Evolutionary conservation across 1,140 invertebrate genomes (phyloP), one percentile per base, ranked within the genome.

Genomic region (Pararge aegeria): DNA sequence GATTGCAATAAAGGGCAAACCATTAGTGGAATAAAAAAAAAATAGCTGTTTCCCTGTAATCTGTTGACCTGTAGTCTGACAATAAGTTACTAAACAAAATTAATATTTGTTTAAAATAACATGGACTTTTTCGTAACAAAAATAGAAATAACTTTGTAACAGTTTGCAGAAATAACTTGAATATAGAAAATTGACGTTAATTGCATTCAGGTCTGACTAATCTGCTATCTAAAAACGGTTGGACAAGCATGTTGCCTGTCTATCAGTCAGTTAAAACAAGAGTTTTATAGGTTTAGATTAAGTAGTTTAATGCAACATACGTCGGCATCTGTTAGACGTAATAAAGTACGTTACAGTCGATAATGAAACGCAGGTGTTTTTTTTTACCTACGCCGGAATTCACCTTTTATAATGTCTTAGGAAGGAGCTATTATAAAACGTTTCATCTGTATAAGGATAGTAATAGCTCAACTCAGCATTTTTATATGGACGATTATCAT

Each of bases 381-480:
- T 52, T 29, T 13, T 38, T 49, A 49, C 21, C 16, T 13, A 21
- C 37, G 10, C 19, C 21, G 13, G 16, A 20, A 52, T 20, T 37
- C 21, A n/a, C 6, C 12, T 16, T 38, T 19, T 52, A 20, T 21
- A 52, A 40, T 4, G 34, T 30, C 21, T n/a, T 5, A 24, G 30
- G 12, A 34, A 51, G 30, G 7, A 9, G 2, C 5, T 13, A 40
- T 40, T 53, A 53, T 24, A 40, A 52, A 37, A 29, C n/a, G 29
- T 20, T 52, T 37, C 19, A 20, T 52, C 16, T 37, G 30, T 52
- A 52, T 30, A 49, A 52, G 50, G 50, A 52, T 37, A 38, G 20
- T 38, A 30, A 38, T 21, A 21, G 12, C 12, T 53, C n/a, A 21
- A 6, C n/a, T 6, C 6, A 34, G 29, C 16, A 51, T 29, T 51